These are phyloP conservation scores for Eledona agricola DNA, from an alignment of 2,888 invertebrate species.

Conservation along the genomic window DNA sequence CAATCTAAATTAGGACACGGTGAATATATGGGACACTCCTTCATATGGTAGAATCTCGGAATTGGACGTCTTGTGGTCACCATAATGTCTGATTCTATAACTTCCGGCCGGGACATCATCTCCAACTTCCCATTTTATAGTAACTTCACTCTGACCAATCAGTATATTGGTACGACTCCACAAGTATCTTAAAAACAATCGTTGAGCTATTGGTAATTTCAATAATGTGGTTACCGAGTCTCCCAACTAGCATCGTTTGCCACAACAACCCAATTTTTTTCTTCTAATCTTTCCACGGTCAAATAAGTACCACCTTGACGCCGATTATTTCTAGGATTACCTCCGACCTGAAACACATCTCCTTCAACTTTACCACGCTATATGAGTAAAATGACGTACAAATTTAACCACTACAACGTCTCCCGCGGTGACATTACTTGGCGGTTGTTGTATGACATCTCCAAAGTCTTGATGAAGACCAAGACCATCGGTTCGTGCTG, in stretches of 20 bases:
- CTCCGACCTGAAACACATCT: slow-evolving; percentile 70
- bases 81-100: slow-evolving; percentile 87
- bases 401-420: slow-evolving; percentile 78
- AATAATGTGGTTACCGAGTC: slow-evolving; percentile 71
- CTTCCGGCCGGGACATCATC: slow-evolving; percentile 72
- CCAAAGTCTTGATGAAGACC: slow-evolving; percentile 79
- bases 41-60: slow-evolving; percentile 78
- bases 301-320: slow-evolving; percentile 79
- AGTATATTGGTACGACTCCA: slow-evolving; percentile 71
- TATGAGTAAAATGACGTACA: slow-evolving; percentile 67
- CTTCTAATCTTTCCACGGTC: slow-evolving; percentile 71
- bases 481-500: slow-evolving; percentile 82
- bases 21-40: slow-evolving; percentile 71
- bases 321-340: slow-evolving; percentile 82
- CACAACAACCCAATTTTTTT: slow-evolving; percentile 74
- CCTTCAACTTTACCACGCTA: too few relatives aligned
- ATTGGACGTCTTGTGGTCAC: slow-evolving; percentile 77
- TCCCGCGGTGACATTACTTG: slow-evolving; percentile 69
- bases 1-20: slow-evolving; percentile 1
- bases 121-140: slow-evolving; percentile 82
- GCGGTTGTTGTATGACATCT: slow-evolving; percentile 75
- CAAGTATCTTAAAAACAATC: slow-evolving; percentile 8
- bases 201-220: too few relatives aligned
- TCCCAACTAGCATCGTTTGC: slow-evolving; percentile 90
- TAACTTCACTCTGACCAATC: slow-evolving; percentile 80